Evolutionary conservation across 2,797 vertebrate genomes (phyloP).

Genomic region (Benthosema pterotum): DNA sequence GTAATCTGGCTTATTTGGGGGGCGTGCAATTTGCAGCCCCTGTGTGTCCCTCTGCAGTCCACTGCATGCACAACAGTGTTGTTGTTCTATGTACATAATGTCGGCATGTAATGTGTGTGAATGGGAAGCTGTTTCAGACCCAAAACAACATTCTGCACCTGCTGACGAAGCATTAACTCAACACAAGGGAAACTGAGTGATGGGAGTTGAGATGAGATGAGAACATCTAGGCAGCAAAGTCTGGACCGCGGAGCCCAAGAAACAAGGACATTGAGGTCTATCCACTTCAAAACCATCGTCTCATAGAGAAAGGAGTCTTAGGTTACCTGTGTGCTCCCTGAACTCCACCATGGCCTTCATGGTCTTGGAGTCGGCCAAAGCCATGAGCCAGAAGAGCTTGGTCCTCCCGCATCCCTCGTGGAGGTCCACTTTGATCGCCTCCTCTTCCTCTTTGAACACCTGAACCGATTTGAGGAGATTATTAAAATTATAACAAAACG

Average conservation of each 20-base stretch:
- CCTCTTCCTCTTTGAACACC: constrained; percentile 99
- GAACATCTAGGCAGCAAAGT: too few species aligned
- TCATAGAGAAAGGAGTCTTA: not conserved
- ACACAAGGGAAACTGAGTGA: too few species aligned
- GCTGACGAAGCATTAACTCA: too few species aligned
- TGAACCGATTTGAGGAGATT: constrained; percentile 57
- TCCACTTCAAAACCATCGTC: too few species aligned
- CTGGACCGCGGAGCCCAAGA: too few species aligned
- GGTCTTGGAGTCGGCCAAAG: constrained; percentile 97
- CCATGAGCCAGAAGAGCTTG: constrained; percentile 99
- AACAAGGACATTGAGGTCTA: too few species aligned
- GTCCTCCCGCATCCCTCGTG: constrained; percentile 98
- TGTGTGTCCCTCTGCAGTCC: too few species aligned
- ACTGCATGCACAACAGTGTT: not conserved
- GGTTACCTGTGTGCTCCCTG: constrained; percentile 96
- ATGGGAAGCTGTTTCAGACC: too few species aligned
- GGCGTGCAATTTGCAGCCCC: too few species aligned
- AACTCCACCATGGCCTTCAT: constrained; percentile 99
- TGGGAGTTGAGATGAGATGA: too few species aligned
- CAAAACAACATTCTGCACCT: too few species aligned
- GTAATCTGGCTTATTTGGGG: too few species aligned
- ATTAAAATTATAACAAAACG: not conserved
- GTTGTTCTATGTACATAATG: not conserved
- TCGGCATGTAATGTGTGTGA: not conserved
- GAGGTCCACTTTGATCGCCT: constrained; percentile 99